Conservation (phyloP, 2,888 invertebrate species). For the Rutpela maculata region DNA sequence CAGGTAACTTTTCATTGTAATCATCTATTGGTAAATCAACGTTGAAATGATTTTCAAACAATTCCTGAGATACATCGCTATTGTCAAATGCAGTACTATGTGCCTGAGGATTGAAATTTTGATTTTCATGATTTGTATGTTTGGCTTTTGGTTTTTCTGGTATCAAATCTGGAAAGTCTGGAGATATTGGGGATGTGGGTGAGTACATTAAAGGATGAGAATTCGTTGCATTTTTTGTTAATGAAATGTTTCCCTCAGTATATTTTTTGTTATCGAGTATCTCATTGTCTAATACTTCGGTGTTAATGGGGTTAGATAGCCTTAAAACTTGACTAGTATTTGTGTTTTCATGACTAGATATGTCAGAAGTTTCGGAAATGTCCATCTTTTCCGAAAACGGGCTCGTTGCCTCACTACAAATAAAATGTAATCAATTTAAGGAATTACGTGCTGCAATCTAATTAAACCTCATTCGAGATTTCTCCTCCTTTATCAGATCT, state of each 20-base stretch:
- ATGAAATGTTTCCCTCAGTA: slow-evolving; percentile 35
- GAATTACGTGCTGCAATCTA: neutral
- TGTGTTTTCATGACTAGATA: slow-evolving; percentile 52
- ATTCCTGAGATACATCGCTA: slow-evolving; percentile 56
- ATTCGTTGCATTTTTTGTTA: slow-evolving; percentile 69
- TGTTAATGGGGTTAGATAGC: slow-evolving; percentile 49
- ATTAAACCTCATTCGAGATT: slow-evolving; percentile 33
- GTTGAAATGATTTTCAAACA: slow-evolving; percentile 62
- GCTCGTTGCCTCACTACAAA: slow-evolving; percentile 55
- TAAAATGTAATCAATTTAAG: neutral
- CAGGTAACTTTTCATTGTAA: slow-evolving; percentile 68
- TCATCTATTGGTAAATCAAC: slow-evolving; percentile 63
- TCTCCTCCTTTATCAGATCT: slow-evolving; percentile 12
- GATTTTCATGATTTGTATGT: slow-evolving; percentile 60
- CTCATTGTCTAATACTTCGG: slow-evolving; percentile 53
- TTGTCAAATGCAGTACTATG: slow-evolving; percentile 65
- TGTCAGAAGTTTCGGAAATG: slow-evolving; percentile 63
- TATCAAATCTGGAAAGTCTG: slow-evolving; percentile 71
- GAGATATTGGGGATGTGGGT: slow-evolving; percentile 67
- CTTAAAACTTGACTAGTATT: slow-evolving; percentile 58
- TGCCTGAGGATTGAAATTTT: slow-evolving; percentile 66
- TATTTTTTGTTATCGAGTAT: slow-evolving; percentile 53
- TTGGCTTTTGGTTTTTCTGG: slow-evolving; percentile 68
- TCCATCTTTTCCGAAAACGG: slow-evolving; percentile 64
- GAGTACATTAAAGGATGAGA: slow-evolving; percentile 73